Evolutionary conservation across 1,140 invertebrate species (phyloP).

Genomic region (Eueides isabella): DNA sequence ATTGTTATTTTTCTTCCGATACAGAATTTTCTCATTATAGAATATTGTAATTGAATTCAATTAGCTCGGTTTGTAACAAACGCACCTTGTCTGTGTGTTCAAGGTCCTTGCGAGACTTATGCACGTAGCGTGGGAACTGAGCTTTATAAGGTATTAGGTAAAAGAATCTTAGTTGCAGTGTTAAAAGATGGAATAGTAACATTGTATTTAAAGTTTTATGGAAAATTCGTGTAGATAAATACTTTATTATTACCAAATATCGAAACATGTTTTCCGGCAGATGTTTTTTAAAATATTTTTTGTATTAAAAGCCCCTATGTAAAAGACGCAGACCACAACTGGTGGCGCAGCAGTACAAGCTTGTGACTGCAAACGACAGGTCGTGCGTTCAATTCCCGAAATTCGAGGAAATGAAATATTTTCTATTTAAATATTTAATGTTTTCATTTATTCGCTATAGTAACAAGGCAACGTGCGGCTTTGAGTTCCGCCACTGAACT

Average conservation of each 20-base stretch:
- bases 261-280: no score
- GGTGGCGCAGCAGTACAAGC: no score
- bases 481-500: no score
- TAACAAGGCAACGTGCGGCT: no score
- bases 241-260: not conserved
- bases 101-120: conserved; percentile 3
- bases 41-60: conserved; percentile 22
- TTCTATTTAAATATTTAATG: no score
- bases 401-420: no score
- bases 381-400: no score
- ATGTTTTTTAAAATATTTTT: no score
- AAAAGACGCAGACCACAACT: no score
- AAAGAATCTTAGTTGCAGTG: conserved; percentile 5
- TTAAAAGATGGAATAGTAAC: not conserved
- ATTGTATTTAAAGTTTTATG: not conserved
- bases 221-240: not conserved
- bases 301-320: no score
- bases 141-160: conserved; percentile 25
- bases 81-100: conserved; percentile 26
- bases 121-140: conserved; percentile 31
- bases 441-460: no score
- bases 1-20: not conserved
- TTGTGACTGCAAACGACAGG: no score
- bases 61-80: conserved; percentile 25
- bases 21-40: conserved; percentile 2